Evolutionary conservation across 1,140 invertebrate genomes (phyloP), one percentile per base, ranked within the genome.

Genomic region (Tetramorium simillimum): DNA sequence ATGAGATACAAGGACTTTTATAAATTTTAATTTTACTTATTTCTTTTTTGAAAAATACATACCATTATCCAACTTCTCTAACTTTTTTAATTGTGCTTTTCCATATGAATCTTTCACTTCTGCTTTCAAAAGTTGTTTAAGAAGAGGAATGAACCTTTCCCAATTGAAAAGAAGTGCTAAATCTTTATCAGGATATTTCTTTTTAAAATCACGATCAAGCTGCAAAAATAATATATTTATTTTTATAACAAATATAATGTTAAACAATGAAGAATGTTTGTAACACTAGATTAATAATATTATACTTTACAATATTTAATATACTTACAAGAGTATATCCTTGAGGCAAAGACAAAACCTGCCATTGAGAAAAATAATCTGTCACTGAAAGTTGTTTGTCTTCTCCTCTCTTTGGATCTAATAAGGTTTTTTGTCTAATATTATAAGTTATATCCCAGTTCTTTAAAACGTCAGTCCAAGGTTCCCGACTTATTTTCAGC

Each of bases 291-390:
- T 16, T 67, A 67, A 43, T 67, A 43, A 46, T 7, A 69, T n/a
- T n/a, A n/a, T n/a, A n/a, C n/a, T n/a, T 24, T 69, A 24, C 21
- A 69, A 69, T 69, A 62, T 5, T 69, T 46, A 43, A 49, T 69
- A 69, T 24, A 69, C 12, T 69, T 67, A 43, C 63, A 67, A 67
- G 63, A 46, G 37, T 46, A 43, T 67, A 67, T 9, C 63, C 63
- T 67, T 46, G 65, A 69, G 40, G 65, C 4, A 69, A 24, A 24
- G 65, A 43, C 21, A 69, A 69, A 69, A 69, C 65, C 1, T 69
- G 21, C 65, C 65, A 69, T 49, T 69, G 65, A 24, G 65, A 69
- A 69, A 69, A 69, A 6, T 69, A 49, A 69, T 69, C 12, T n/a
- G 65, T 69, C 1, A 49, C 37, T 3, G 65, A 69, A 69, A 69